A percentile compares a stretch with the other conserved stretches of the same genome.
Evolutionary conservation across 2,888 invertebrate species (phyloP).

Genomic region (Crepidodera aurea): DNA sequence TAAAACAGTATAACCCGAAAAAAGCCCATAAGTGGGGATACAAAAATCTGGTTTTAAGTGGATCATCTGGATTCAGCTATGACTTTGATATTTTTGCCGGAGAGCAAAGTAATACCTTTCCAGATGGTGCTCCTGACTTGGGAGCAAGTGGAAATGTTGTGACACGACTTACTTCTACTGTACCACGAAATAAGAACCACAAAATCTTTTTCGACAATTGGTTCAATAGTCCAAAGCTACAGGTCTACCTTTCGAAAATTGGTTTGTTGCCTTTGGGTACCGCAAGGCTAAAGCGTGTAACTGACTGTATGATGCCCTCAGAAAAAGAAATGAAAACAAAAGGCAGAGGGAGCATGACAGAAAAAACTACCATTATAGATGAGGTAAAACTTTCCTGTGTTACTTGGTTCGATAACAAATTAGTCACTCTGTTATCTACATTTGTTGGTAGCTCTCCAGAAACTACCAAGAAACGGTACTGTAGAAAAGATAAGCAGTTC

Average conservation of each 20-base stretch:
- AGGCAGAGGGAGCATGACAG: conserved; percentile 2
- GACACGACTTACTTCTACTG: conserved; percentile 15
- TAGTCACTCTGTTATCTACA: conserved; percentile 1
- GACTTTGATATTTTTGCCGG: conserved; percentile 26
- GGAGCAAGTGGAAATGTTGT: conserved; percentile 24
- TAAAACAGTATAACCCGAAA: conserved; percentile 24
- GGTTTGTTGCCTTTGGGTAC: conserved; percentile 13
- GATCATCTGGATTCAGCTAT: conserved; percentile 21
- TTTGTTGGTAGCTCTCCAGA: conserved; percentile 7
- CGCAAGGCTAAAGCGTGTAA: conserved; percentile 6
- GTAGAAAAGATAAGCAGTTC: no score
- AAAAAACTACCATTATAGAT: conserved; percentile 5
- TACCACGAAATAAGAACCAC: conserved; percentile 16
- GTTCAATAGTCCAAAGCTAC: conserved; percentile 20
- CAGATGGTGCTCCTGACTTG: conserved; percentile 20
- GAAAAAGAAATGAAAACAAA: conserved; percentile 15
- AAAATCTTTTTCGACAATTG: conserved; percentile 25
- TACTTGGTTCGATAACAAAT: conserved; percentile 11
- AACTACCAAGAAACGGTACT: conserved; percentile 1
- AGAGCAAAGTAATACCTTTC: conserved; percentile 17
- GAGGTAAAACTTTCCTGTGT: no score
- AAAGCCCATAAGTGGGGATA: conserved; percentile 20
- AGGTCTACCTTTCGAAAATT: conserved; percentile 9
- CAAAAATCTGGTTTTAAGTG: conserved; percentile 23
- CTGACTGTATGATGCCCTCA: conserved; percentile 10